A percentile compares a stretch with the other conserved stretches of the same genome.
Conservation (phyloP, 2,113 vertebrate species). For the Dendrocopos noguchii region DNA sequence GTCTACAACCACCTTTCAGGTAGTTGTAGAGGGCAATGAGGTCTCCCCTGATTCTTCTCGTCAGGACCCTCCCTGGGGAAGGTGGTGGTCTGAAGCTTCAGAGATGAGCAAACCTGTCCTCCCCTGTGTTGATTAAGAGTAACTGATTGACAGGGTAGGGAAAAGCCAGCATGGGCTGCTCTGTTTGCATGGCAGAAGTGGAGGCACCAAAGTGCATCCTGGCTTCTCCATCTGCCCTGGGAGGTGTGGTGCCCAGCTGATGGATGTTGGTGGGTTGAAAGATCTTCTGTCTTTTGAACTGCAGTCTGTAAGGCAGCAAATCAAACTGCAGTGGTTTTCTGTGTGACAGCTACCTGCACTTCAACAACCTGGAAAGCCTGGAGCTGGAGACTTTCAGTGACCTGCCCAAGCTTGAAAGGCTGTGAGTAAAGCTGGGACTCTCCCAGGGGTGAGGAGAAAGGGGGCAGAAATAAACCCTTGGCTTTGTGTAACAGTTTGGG, state of each 20-base stretch:
- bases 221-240: background rate
- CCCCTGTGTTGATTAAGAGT: too few species aligned
- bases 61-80: background rate
- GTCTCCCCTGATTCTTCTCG: too few species aligned
- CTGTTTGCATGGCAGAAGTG: background rate
- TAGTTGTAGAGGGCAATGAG: too few species aligned
- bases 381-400: conserved; percentile 87
- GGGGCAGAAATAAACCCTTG: background rate
- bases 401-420: conserved; percentile 89
- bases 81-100: background rate
- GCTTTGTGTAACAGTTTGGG: background rate
- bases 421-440: conserved; percentile 79
- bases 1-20: too few species aligned
- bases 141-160: background rate
- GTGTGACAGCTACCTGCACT: conserved; percentile 88
- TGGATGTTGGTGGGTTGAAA: background rate
- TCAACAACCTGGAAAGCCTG: conserved; percentile 90
- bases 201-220: background rate
- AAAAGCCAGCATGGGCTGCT: background rate
- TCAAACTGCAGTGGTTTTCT: background rate
- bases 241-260: background rate
- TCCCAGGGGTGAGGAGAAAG: background rate
- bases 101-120: background rate
- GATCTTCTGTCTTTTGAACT: background rate
- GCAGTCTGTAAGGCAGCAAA: too few species aligned